Conservation (phyloP, 2,888 invertebrate species). For the Cheilosia soror region DNA sequence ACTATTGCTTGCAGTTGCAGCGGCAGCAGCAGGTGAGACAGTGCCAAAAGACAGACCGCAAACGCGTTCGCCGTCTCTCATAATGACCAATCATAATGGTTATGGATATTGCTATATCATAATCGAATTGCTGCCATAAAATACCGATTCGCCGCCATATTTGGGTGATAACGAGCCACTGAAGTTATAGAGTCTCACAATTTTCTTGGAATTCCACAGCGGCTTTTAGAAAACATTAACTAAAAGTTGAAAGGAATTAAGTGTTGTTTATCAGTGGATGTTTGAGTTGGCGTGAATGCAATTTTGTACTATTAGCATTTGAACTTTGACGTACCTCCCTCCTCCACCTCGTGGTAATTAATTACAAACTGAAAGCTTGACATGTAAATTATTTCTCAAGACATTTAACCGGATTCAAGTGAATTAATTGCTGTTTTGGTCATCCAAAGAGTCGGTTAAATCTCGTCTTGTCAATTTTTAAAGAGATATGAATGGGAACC, state of each 20-base stretch:
- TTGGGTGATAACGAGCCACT: conserved; percentile 59
- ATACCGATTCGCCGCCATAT: conserved; percentile 65
- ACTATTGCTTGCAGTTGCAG: background rate
- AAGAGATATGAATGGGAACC: too few species aligned
- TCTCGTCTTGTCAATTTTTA: too few species aligned
- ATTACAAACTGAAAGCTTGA: too few species aligned
- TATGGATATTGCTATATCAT: conserved; percentile 71
- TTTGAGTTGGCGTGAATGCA: background rate
- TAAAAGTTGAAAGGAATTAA: background rate
- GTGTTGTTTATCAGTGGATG: background rate
- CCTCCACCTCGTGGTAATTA: too few species aligned
- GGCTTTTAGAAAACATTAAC: conserved; percentile 1
- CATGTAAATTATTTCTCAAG: too few species aligned
- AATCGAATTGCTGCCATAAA: conserved; percentile 70
- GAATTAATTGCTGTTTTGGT: too few species aligned
- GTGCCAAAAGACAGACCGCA: conserved; percentile 66
- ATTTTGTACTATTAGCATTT: too few species aligned
- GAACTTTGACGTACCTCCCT: too few species aligned
- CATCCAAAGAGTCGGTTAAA: too few species aligned
- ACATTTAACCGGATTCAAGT: too few species aligned
- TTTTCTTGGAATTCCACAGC: background rate
- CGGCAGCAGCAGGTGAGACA: conserved; percentile 56
- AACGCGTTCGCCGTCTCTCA: conserved; percentile 62
- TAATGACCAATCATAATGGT: conserved; percentile 74
- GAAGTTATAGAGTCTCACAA: conserved; percentile 37